Conservation (phyloP, 2,888 invertebrate genomes). For the Emmelina monodactyla region DNA sequence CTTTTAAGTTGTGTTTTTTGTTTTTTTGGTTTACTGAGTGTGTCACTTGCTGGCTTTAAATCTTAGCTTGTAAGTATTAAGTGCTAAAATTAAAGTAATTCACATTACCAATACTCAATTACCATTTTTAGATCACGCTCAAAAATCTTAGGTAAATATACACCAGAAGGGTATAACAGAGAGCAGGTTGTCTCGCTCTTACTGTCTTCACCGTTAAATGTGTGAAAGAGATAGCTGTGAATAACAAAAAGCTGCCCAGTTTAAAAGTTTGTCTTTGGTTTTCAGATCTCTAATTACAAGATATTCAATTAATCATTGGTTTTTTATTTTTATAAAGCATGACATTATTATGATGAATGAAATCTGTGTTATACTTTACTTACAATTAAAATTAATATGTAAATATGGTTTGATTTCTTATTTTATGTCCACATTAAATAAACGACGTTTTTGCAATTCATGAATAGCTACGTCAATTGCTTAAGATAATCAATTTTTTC, state of each 20-base stretch:
- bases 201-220: too few species aligned
- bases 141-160: slow-evolving; percentile 20
- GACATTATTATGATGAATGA: neutral
- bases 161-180: too few species aligned
- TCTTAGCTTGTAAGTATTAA: slow-evolving; percentile 45
- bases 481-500: too few species aligned
- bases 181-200: too few species aligned
- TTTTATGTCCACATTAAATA: too few species aligned
- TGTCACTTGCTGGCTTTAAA: slow-evolving; percentile 14
- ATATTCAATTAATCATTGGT: neutral
- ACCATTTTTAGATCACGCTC: slow-evolving; percentile 34
- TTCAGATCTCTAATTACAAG: neutral
- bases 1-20: too few species aligned
- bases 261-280: too few species aligned
- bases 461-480: too few species aligned
- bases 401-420: too few species aligned
- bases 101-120: slow-evolving; percentile 58
- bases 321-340: slow-evolving; percentile 1
- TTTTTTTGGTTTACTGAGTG: too few species aligned
- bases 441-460: too few species aligned
- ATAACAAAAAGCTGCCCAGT: neutral
- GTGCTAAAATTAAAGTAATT: slow-evolving; percentile 46
- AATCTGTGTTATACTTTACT: slow-evolving; percentile 1
- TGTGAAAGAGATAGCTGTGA: neutral
- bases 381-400: slow-evolving; percentile 1